phyloP scores from a whole-genome alignment of 2,797 vertebrate species.

The Melopsittacus undulatus region DNA sequence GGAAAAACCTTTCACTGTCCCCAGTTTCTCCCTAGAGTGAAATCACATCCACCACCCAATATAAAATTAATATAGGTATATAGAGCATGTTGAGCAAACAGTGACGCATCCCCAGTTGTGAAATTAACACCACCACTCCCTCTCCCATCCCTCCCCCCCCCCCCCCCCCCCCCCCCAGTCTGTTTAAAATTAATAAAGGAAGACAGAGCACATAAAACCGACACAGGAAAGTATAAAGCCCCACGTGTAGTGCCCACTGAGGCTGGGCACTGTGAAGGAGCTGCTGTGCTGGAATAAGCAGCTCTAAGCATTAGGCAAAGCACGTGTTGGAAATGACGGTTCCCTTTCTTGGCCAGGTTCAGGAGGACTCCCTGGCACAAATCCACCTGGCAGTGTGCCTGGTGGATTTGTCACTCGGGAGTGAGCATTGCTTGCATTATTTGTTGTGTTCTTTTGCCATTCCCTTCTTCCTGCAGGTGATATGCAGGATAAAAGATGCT shows the following conservation, averaged over 20 bases:
- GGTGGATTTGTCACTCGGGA: not conserved
- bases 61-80: slow-evolving; percentile 67
- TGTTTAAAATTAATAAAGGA: slow-evolving; percentile 65
- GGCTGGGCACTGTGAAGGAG: not conserved
- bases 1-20: slow-evolving; percentile 21
- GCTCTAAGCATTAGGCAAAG: not conserved
- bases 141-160: no score
- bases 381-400: not conserved
- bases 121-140: not conserved
- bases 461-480: not conserved
- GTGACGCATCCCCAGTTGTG: slow-evolving; percentile 36
- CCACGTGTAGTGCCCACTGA: accelerated
- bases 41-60: slow-evolving; percentile 41
- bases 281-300: accelerated
- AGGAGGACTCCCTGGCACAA: not conserved
- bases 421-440: not conserved
- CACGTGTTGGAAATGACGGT: accelerated
- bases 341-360: not conserved
- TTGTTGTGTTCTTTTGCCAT: not conserved
- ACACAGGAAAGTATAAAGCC: not conserved
- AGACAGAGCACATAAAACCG: not conserved
- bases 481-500: not conserved
- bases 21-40: not conserved
- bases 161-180: not conserved
- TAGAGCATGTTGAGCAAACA: slow-evolving; percentile 54